These are phyloP conservation scores for Lutjanus campechanus DNA, from an alignment of 2,797 vertebrate genomes.

Conservation along the genomic window DNA sequence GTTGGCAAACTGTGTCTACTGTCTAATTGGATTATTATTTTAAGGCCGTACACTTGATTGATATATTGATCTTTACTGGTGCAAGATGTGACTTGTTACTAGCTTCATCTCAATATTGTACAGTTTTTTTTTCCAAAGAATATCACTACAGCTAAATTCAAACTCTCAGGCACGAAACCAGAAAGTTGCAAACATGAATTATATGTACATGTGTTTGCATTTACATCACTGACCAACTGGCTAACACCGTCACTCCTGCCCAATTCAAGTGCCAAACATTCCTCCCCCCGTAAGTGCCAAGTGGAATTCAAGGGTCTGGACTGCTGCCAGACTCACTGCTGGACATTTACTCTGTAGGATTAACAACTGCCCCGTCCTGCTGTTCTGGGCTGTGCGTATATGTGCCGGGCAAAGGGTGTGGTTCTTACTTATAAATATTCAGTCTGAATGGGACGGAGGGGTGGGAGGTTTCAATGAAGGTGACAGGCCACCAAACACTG, in stretches of 20 bases:
- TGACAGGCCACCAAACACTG: constrained; percentile 8
- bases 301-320: constrained; percentile 38
- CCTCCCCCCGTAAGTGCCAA: constrained; percentile 25
- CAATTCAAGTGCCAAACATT: constrained; percentile 48
- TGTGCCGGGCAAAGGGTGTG: not conserved
- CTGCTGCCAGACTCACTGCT: constrained; percentile 7
- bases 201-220: not conserved
- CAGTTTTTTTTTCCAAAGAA: not conserved
- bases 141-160: not conserved
- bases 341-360: constrained; percentile 13
- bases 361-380: constrained; percentile 28
- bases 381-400: not conserved
- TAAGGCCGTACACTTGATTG: not conserved
- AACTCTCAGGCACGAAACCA: not conserved
- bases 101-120: too few species aligned
- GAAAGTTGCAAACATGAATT: not conserved
- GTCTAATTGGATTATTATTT: not conserved
- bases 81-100: not conserved
- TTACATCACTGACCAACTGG: not conserved
- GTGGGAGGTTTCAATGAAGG: constrained; percentile 8
- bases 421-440: constrained; percentile 28
- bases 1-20: not conserved
- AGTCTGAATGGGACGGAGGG: constrained; percentile 1
- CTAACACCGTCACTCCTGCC: not conserved
- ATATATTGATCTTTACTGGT: not conserved